A percentile compares a stretch with the other conserved stretches of the same genome.
Evolutionary conservation across 2,113 vertebrate genomes (phyloP).

Genomic region (Xerus inauris): DNA sequence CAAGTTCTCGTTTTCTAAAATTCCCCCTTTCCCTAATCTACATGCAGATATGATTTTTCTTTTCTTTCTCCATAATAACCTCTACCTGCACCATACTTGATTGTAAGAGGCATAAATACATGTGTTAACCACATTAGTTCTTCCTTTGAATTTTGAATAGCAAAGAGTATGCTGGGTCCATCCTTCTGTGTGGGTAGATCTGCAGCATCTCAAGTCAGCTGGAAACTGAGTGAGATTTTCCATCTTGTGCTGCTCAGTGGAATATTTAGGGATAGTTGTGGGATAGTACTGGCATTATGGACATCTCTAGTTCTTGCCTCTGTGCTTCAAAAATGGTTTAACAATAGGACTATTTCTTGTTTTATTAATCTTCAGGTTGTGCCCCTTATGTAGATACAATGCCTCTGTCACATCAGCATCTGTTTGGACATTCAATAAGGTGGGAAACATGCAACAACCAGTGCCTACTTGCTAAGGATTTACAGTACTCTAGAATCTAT

Average conservation of each 20-base stretch:
- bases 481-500: rapidly evolving
- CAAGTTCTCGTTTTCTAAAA: not conserved
- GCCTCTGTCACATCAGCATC: not conserved
- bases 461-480: not conserved
- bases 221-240: not conserved
- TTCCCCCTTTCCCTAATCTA: not conserved
- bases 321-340: not conserved
- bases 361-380: not conserved
- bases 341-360: not conserved
- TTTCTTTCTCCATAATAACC: not conserved
- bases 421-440: not conserved
- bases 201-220: too few relatives aligned
- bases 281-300: too few relatives aligned
- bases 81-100: not conserved
- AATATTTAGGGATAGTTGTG: not conserved
- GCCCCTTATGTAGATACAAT: not conserved
- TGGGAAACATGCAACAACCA: not conserved
- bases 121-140: too few relatives aligned
- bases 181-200: not conserved
- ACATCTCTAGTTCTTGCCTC: not conserved
- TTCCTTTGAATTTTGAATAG: not conserved
- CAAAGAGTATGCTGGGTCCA: not conserved
- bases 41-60: not conserved
- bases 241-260: not conserved
- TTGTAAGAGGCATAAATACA: not conserved